Base-by-base conservation (phyloP, 2,888 invertebrate species). In the Laothoe populi region DNA sequence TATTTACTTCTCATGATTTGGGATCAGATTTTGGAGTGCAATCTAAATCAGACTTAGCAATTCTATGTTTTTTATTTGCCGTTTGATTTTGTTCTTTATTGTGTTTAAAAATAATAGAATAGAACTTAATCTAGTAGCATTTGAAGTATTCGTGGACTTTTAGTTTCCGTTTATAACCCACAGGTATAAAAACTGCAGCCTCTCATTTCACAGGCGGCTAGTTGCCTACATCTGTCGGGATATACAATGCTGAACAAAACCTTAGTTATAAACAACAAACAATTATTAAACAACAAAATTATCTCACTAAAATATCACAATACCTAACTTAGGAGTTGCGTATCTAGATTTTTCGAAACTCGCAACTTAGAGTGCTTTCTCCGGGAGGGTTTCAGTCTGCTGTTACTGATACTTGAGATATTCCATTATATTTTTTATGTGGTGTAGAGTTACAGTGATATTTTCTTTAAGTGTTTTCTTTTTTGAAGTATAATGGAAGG, bases 341-440 rank as follows among this genome's bases (percentile, higher is more conserved):
- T 2, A 44, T 44, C 44, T 44, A 44, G 44, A 44, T 44, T 19
- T 8, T 8, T 44, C 8, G 44, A 8, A 19, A 19, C 1, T 38
- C 38, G n/a, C 8, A 19, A 44, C 8, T 44, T 44, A 21, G 59
- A 53, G 53, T 53, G 49, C 42, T 53, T 49, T 42, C 60, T 53
- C 53, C 53, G 19, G 24, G 38, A 53, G 42, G 40, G 42, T 31
- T 42, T 49, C 19, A 35, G 59, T 59, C 16, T 38, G 48, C 23
- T 19, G 60, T 61, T 40, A 53, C 60, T 61, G 49, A 53, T 53
- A 60, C 53, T 53, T 35, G 11, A 19, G 53, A 19, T 11, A 35
- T 53, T 53, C 53, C 53, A 53, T 53, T 53, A 53, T 35, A 35
- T 53, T 53, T 35, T 53, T 35, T 35, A 53, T 35, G 53, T 35